Conservation (phyloP, 2,888 invertebrate species). For the Masnerella sp. region DNA sequence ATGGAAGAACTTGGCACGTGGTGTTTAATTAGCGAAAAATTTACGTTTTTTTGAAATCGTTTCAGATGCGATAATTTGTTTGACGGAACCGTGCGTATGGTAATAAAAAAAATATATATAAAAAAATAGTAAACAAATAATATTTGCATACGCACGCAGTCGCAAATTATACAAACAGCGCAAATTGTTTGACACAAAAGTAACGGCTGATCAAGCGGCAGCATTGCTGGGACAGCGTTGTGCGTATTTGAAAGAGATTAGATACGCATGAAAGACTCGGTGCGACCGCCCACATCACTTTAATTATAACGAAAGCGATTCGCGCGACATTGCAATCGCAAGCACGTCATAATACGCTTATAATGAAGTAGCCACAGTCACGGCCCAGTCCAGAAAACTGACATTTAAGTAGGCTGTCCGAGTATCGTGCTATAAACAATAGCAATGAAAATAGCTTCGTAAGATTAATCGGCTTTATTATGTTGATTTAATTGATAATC, state of each 20-base stretch:
- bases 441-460: too few relatives aligned
- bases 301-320: slow-evolving; percentile 58
- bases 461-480: too few relatives aligned
- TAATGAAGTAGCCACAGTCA: slow-evolving; percentile 46
- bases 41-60: slow-evolving; percentile 23
- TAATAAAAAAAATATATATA: too few relatives aligned
- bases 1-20: not conserved
- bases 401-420: slow-evolving; percentile 28
- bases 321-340: slow-evolving; percentile 48
- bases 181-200: slow-evolving; percentile 52
- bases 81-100: slow-evolving; percentile 6
- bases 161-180: slow-evolving; percentile 42
- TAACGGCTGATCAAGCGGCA: slow-evolving; percentile 43
- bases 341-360: slow-evolving; percentile 51
- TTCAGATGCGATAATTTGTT: slow-evolving; percentile 27
- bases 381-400: slow-evolving; percentile 15
- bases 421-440: too few relatives aligned
- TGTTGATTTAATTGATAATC: too few relatives aligned
- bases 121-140: slow-evolving; percentile 46
- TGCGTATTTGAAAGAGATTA: slow-evolving; percentile 59
- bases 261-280: slow-evolving; percentile 57
- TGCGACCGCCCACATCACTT: slow-evolving; percentile 53
- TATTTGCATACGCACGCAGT: slow-evolving; percentile 33
- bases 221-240: slow-evolving; percentile 35
- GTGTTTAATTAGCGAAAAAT: slow-evolving; percentile 5